A percentile compares a stretch with the other conserved stretches of the same genome.
Conservation (phyloP, 2,113 vertebrate genomes). For the Zosterops borbonicus region DNA sequence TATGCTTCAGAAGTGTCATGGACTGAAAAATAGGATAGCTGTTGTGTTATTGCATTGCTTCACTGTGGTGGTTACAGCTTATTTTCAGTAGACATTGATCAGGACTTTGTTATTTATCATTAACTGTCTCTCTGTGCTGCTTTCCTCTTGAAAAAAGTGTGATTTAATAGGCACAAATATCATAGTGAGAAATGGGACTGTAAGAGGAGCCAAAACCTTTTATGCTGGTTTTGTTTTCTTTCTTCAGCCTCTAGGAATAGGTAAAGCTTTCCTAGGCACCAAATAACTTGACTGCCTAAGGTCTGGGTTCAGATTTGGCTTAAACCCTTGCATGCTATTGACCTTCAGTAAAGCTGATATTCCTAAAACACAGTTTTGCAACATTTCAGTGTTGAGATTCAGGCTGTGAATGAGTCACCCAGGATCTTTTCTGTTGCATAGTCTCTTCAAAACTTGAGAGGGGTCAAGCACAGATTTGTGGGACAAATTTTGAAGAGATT, state of each 20-base stretch:
- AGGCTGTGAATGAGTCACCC: background rate
- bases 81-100: background rate
- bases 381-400: background rate
- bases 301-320: background rate
- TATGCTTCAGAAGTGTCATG: background rate
- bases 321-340: background rate
- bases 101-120: background rate
- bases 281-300: background rate
- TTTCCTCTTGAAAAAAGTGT: background rate
- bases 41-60: slow-evolving; percentile 12
- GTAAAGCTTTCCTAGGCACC: background rate
- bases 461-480: background rate
- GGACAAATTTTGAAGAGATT: background rate
- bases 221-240: background rate
- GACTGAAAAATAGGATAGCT: slow-evolving; percentile 19
- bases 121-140: background rate
- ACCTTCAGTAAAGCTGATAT: background rate
- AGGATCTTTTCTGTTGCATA: background rate
- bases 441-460: background rate
- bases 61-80: background rate
- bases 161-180: background rate
- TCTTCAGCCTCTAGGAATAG: background rate
- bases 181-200: background rate
- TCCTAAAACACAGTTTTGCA: background rate
- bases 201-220: background rate